Evolutionary conservation across 2,113 vertebrate genomes (phyloP).

Genomic region (Tenrec ecaudatus): DNA sequence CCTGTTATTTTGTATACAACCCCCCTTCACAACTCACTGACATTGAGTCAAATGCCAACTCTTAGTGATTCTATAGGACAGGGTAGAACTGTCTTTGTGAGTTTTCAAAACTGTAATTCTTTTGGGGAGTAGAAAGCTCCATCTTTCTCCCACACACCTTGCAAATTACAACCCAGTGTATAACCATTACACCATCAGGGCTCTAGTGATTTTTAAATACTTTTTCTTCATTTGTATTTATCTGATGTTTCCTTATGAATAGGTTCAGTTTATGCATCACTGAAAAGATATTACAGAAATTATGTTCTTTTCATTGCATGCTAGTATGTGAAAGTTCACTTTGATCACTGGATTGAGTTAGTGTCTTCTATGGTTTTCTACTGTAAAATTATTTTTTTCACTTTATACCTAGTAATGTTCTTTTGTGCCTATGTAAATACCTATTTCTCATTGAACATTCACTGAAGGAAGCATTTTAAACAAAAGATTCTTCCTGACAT

Average conservation of each 20-base stretch:
- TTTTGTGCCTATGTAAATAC: neutral
- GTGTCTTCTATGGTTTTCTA: neutral
- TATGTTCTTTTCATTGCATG: neutral
- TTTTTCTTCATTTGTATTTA: neutral
- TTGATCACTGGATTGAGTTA: neutral
- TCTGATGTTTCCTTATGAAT: neutral
- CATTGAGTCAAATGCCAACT: no score
- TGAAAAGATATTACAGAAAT: neutral
- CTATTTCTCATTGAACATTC: neutral
- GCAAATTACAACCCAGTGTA: no score
- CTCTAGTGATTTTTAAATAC: neutral
- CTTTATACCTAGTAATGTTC: neutral
- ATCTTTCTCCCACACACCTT: no score
- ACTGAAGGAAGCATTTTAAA: neutral
- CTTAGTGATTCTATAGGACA: no score
- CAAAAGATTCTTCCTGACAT: neutral
- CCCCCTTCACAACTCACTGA: no score
- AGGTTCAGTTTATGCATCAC: neutral
- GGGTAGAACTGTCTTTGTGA: no score
- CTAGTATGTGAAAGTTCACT: neutral
- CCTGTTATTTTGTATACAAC: neutral
- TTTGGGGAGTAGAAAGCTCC: no score
- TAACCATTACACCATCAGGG: no score
- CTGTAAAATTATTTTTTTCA: neutral
- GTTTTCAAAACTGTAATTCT: no score